Percentiles rank a stretch among this genome's conserved stretches.
Evolutionary conservation across 2,797 vertebrate species (phyloP).

Genomic region (Gymnothorax reevesii): DNA sequence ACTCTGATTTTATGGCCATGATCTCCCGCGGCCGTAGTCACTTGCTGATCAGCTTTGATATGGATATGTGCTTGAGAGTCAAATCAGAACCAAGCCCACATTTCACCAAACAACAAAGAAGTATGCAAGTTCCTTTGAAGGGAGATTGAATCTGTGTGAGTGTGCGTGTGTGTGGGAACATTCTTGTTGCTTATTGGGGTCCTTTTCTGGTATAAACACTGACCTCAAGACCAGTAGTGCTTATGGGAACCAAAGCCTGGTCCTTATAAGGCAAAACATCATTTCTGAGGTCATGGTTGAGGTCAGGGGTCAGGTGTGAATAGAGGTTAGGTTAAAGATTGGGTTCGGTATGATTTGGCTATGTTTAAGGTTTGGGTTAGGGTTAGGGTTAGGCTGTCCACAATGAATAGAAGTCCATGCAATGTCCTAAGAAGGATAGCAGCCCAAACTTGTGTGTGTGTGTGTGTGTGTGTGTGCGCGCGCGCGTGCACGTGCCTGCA

Average conservation of each 20-base stretch:
- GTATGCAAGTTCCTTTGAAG: not conserved
- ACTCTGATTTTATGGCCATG: not conserved
- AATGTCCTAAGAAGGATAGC: no score
- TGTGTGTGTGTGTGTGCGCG: not conserved
- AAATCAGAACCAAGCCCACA: not conserved
- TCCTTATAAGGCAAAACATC: no score
- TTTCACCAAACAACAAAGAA: not conserved
- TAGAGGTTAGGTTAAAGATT: no score
- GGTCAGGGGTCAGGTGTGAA: no score
- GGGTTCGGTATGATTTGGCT: not conserved
- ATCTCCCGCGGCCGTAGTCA: not conserved
- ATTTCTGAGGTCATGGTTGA: no score
- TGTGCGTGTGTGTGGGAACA: not conserved
- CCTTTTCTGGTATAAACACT: no score
- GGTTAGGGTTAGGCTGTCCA: no score
- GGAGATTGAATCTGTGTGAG: not conserved
- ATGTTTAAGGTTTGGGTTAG: no score
- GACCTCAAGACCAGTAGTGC: no score
- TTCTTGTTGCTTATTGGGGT: no score
- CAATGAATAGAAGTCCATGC: no score
- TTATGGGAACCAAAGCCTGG: no score
- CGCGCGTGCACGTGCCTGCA: not conserved
- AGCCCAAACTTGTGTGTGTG: not conserved
- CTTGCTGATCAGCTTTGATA: not conserved
- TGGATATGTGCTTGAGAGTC: not conserved